These are phyloP conservation scores for Plutomurus gul DNA, from an alignment of 1,140 invertebrate genomes.

Conservation along the genomic window DNA sequence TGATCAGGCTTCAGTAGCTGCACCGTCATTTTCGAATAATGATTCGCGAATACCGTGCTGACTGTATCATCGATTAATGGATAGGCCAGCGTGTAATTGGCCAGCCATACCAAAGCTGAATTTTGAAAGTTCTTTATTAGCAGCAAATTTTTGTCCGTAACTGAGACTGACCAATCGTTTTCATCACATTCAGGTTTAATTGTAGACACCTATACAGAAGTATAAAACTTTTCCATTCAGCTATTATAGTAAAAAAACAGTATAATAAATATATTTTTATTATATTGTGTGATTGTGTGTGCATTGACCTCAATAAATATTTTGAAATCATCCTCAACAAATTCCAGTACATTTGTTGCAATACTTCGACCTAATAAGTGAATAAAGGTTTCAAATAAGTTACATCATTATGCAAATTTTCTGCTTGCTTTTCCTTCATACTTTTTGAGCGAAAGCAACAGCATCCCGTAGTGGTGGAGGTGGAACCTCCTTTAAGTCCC, in stretches of 20 bases:
- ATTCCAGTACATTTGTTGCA: not conserved
- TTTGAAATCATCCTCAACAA: not conserved
- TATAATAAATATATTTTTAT: not conserved
- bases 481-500: not conserved
- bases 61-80: not conserved
- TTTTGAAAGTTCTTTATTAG: not conserved
- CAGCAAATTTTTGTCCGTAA: not conserved
- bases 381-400: not conserved
- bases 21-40: not conserved
- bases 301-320: not conserved
- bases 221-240: no score
- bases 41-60: not conserved
- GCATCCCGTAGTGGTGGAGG: not conserved
- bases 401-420: not conserved
- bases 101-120: not conserved
- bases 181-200: not conserved
- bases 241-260: not conserved
- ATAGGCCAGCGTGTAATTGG: not conserved
- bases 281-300: no score
- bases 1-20: not conserved
- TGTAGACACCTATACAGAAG: not conserved
- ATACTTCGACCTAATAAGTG: not conserved
- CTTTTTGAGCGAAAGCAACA: conserved; percentile 16
- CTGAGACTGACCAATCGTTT: not conserved
- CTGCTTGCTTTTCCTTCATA: not conserved